Conservation (phyloP, 1,140 invertebrate genomes). For the Protaetia brevitarsis region DNA sequence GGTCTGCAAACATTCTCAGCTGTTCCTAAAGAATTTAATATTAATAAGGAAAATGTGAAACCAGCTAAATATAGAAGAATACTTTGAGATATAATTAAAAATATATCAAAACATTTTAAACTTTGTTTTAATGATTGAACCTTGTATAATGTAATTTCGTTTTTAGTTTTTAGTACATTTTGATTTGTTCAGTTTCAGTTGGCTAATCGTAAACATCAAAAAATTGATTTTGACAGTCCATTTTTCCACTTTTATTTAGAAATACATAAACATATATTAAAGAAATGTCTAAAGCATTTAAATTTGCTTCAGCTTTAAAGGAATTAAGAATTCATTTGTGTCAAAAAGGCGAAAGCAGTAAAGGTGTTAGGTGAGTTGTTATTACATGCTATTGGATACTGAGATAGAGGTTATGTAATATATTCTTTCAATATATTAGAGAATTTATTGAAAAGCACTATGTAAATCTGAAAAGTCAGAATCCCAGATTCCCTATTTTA, state of each 20-base stretch:
- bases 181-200: no score
- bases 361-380: conserved; percentile 64
- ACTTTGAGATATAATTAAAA: not conserved
- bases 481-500: conserved; percentile 86
- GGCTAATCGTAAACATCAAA: no score
- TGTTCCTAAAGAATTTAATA: conserved; percentile 46
- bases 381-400: not conserved
- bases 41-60: not conserved
- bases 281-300: conserved; percentile 41
- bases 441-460: conserved; percentile 86
- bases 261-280: not conserved
- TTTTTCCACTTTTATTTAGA: no score
- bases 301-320: conserved; percentile 66
- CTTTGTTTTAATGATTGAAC: no score
- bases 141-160: no score
- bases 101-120: not conserved
- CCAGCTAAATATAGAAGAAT: conserved; percentile 11
- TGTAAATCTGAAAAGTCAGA: conserved; percentile 80
- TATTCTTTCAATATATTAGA: conserved; percentile 14
- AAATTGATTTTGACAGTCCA: no score
- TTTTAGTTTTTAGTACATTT: no score
- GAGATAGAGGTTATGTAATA: conserved; percentile 42
- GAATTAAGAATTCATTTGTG: conserved; percentile 84
- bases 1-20: conserved; percentile 53
- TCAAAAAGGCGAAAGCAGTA: conserved; percentile 71